Evolutionary conservation across 2,888 invertebrate genomes (phyloP).

Genomic region (Helleia helle): DNA sequence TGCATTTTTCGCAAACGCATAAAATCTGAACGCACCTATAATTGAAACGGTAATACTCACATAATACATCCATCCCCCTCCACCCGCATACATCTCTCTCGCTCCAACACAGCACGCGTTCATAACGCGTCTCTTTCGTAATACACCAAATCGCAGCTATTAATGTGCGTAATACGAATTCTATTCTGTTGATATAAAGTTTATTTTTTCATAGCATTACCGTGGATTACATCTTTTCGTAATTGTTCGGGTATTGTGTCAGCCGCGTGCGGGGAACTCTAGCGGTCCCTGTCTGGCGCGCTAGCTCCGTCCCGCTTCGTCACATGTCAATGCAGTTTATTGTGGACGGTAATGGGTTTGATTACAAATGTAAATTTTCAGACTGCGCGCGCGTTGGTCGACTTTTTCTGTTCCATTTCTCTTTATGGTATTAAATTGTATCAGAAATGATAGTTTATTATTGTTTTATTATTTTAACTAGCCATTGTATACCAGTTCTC

Average conservation of each 20-base stretch:
- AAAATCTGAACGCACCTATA: slow-evolving; percentile 61
- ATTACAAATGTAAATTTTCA: slow-evolving; percentile 73
- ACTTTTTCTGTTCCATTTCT: slow-evolving; percentile 59
- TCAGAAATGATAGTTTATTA: slow-evolving; percentile 39
- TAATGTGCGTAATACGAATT: slow-evolving; percentile 19
- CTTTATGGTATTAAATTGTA: slow-evolving; percentile 63
- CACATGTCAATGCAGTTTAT: slow-evolving; percentile 71
- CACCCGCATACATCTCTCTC: slow-evolving; percentile 37
- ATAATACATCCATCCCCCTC: slow-evolving; percentile 34
- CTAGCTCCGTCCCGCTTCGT: slow-evolving; percentile 45
- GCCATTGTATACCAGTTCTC: slow-evolving; percentile 14
- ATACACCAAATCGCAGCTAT: slow-evolving; percentile 13
- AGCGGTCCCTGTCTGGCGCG: slow-evolving; percentile 37
- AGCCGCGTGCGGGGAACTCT: slow-evolving; percentile 45
- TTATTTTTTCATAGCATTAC: slow-evolving; percentile 20
- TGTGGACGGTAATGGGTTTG: slow-evolving; percentile 69
- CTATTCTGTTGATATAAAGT: slow-evolving; percentile 23
- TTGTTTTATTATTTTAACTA: slow-evolving; percentile 15
- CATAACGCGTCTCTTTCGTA: slow-evolving; percentile 10
- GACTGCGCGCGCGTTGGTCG: slow-evolving; percentile 63
- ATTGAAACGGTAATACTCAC: slow-evolving; percentile 43
- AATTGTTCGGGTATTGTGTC: slow-evolving; percentile 53
- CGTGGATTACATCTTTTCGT: slow-evolving; percentile 22
- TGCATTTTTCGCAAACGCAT: slow-evolving; percentile 69
- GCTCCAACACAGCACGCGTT: slow-evolving; percentile 53